phyloP scores from a whole-genome alignment of 2,113 vertebrate species.

The Melanerpes formicivorus region DNA sequence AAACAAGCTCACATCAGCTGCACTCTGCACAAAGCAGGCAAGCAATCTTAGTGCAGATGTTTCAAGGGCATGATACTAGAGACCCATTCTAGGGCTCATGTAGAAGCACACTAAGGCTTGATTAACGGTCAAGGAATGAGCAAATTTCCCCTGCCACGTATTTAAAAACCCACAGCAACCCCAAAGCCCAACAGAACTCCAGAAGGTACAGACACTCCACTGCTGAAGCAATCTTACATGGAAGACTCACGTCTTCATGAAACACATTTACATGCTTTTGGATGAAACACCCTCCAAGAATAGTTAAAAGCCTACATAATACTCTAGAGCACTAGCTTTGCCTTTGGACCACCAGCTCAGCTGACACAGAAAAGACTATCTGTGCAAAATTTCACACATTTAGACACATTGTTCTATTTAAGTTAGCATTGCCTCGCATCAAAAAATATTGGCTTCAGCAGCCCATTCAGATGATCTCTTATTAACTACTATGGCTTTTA shows the following conservation, averaged over 20 bases:
- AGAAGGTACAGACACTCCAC: not conserved
- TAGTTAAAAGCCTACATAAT: slow-evolving; percentile 59
- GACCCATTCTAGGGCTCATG: not conserved
- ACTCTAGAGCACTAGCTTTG: slow-evolving; percentile 49
- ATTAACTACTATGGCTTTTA: slow-evolving; percentile 51
- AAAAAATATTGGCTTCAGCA: slow-evolving; percentile 51
- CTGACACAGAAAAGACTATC: slow-evolving; percentile 28
- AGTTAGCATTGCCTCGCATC: slow-evolving; percentile 52
- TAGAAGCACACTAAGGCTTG: not conserved
- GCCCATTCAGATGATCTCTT: slow-evolving; percentile 54
- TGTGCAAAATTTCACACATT: slow-evolving; percentile 49
- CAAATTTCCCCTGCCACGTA: not conserved
- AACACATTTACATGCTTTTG: slow-evolving; percentile 42
- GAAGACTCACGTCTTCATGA: slow-evolving; percentile 4
- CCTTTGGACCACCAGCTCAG: slow-evolving; percentile 58
- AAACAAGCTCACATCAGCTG: not conserved
- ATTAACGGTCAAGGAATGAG: not conserved
- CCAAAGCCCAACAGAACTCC: not conserved
- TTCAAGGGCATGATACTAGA: not conserved
- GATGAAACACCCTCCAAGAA: slow-evolving; percentile 17
- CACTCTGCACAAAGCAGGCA: too few species aligned
- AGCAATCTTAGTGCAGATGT: not conserved
- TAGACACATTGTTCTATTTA: slow-evolving; percentile 66
- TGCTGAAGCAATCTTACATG: not conserved
- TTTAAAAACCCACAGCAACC: not conserved